Evolutionary conservation across 2,797 vertebrate species (phyloP).

Genomic region (Oceanodroma leucorhoa): DNA sequence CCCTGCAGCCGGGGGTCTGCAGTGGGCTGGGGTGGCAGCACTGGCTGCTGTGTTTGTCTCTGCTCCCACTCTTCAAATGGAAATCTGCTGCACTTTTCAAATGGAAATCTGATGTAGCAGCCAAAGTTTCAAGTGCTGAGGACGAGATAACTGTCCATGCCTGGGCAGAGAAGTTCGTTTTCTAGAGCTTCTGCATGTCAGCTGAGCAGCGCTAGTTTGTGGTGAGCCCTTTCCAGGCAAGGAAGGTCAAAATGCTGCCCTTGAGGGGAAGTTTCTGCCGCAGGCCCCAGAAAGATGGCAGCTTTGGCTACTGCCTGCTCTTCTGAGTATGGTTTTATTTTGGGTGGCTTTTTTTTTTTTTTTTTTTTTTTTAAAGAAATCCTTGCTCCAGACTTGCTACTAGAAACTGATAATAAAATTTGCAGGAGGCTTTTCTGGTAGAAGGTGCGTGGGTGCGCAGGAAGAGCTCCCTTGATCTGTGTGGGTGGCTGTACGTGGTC

Average conservation of each 20-base stretch:
- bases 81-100: background rate
- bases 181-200: background rate
- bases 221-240: background rate
- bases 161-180: background rate
- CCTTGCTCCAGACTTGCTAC: background rate
- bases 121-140: background rate
- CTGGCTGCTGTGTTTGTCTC: background rate
- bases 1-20: fast-evolving
- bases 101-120: background rate
- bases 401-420: background rate
- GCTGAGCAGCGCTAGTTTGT: background rate
- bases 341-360: no score
- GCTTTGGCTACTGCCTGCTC: background rate
- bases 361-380: background rate
- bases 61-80: fast-evolving
- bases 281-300: background rate
- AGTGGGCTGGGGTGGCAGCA: background rate
- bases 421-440: background rate
- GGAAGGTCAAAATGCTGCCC: background rate
- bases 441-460: background rate
- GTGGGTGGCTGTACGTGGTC: background rate
- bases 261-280: background rate
- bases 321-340: background rate
- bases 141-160: background rate
- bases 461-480: background rate